Conservation (phyloP, 2,888 invertebrate genomes). For the Cartodere bifasciata region DNA sequence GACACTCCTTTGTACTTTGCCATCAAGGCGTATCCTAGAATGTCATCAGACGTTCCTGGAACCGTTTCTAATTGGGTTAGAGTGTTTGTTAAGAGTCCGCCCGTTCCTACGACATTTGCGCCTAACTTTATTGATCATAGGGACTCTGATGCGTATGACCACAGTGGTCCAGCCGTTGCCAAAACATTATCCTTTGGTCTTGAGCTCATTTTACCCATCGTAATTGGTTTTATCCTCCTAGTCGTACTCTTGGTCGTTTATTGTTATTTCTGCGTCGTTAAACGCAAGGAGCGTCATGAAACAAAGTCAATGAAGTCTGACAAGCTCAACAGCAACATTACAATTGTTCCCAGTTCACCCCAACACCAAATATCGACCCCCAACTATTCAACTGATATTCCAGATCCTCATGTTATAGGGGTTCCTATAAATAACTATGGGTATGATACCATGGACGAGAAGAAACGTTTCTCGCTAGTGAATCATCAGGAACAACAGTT, state of each 20-base stretch:
- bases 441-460: constrained; percentile 36
- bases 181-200: constrained; percentile 33
- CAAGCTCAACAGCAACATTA: constrained; percentile 32
- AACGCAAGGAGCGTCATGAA: constrained; percentile 26
- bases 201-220: constrained; percentile 38
- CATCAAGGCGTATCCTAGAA: constrained; percentile 37
- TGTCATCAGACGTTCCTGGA: constrained; percentile 29
- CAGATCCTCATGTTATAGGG: constrained; percentile 35
- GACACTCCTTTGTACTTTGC: constrained; percentile 42
- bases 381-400: constrained; percentile 25
- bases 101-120: constrained; percentile 37
- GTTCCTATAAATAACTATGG: constrained; percentile 35
- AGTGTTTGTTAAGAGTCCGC: constrained; percentile 39
- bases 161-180: constrained; percentile 31
- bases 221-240: constrained; percentile 36
- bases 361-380: constrained; percentile 26
- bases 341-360: constrained; percentile 35
- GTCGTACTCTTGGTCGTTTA: constrained; percentile 34
- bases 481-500: constrained; percentile 37
- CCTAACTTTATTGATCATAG: constrained; percentile 24
- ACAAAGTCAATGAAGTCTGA: constrained; percentile 28
- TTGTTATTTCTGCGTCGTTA: constrained; percentile 39
- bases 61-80: constrained; percentile 43
- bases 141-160: constrained; percentile 32
- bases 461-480: constrained; percentile 37